These are phyloP conservation scores for Mycetomoellerius zeteki DNA, from an alignment of 1,140 invertebrate species.

Conservation along the genomic window DNA sequence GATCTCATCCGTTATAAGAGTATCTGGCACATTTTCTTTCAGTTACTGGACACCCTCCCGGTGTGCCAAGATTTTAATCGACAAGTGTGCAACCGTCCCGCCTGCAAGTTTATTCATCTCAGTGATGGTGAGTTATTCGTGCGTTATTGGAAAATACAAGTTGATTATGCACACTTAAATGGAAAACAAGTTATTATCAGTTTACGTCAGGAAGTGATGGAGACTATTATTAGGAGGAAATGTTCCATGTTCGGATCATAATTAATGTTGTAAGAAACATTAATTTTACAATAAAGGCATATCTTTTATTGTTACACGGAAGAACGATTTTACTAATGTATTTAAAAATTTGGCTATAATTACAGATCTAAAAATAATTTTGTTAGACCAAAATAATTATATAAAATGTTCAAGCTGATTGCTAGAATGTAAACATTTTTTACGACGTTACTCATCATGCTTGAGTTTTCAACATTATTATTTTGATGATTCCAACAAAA, in stretches of 20 bases:
- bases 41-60: slow-evolving; percentile 99
- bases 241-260: neutral
- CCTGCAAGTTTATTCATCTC: slow-evolving; percentile 98
- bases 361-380: too few relatives aligned
- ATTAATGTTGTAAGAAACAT: neutral
- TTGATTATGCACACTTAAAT: neutral
- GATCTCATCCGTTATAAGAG: slow-evolving; percentile 64
- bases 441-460: too few relatives aligned
- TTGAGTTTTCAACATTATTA: too few relatives aligned
- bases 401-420: too few relatives aligned
- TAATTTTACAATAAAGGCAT: neutral
- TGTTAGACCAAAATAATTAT: too few relatives aligned
- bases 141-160: neutral
- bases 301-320: neutral
- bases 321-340: too few relatives aligned
- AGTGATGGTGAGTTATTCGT: slow-evolving; percentile 92
- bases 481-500: too few relatives aligned
- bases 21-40: slow-evolving; percentile 89
- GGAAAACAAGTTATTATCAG: neutral
- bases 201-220: neutral
- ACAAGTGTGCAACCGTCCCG: slow-evolving; percentile 96
- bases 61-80: slow-evolving; percentile 99
- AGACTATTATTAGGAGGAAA: slow-evolving; percentile 3
- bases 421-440: too few relatives aligned
- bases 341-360: too few relatives aligned